These are phyloP conservation scores for Colletes gigas DNA, from an alignment of 1,140 invertebrate genomes.

Conservation along the genomic window DNA sequence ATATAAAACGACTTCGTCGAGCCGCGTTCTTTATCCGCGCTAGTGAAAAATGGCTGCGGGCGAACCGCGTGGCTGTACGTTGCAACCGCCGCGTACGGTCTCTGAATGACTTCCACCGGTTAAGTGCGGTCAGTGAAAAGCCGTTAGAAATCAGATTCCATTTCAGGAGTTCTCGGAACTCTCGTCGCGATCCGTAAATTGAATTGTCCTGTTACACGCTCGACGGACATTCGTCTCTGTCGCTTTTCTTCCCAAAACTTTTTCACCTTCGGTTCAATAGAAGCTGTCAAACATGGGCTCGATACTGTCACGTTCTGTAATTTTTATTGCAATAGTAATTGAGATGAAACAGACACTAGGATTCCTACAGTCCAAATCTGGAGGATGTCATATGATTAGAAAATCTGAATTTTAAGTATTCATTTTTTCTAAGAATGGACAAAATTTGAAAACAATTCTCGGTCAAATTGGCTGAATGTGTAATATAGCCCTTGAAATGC, in stretches of 20 bases:
- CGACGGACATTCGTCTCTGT: not conserved
- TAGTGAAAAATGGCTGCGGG: slow-evolving; percentile 38
- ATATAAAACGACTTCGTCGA: slow-evolving; percentile 22
- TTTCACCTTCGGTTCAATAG: not conserved
- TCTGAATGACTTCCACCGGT: slow-evolving; percentile 41
- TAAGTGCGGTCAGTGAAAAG: slow-evolving; percentile 61
- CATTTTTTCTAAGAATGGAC: too few species aligned
- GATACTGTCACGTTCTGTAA: not conserved
- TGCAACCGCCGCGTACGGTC: slow-evolving; percentile 10
- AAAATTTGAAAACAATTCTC: too few species aligned
- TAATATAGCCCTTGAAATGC: too few species aligned
- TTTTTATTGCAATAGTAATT: too few species aligned
- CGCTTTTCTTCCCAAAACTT: not conserved
- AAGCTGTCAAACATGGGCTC: not conserved
- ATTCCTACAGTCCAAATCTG: too few species aligned
- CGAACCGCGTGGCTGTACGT: slow-evolving; percentile 34
- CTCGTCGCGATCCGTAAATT: slow-evolving; percentile 31
- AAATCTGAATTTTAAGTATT: too few species aligned
- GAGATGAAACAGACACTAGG: too few species aligned
- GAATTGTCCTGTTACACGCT: slow-evolving; percentile 28
- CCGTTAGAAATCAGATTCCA: slow-evolving; percentile 74
- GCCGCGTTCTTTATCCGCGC: slow-evolving; percentile 27
- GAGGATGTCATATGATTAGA: too few species aligned
- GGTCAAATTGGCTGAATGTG: too few species aligned
- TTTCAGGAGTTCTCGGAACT: slow-evolving; percentile 60